These are phyloP conservation scores for Carettochelys insculpta DNA, from an alignment of 2,113 vertebrate species.

Conservation along the genomic window DNA sequence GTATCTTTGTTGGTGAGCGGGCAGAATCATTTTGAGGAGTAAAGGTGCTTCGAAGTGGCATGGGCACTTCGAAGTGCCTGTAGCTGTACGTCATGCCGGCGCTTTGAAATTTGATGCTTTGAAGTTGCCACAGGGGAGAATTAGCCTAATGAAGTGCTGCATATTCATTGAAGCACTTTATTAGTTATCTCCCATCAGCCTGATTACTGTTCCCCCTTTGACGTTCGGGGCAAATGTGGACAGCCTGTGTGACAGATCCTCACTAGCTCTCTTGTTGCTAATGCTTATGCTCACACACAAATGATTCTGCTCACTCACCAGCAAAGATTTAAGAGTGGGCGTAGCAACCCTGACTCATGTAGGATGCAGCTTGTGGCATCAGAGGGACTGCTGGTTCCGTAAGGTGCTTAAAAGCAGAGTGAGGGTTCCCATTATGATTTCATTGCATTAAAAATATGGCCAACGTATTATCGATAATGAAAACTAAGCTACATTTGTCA, in stretches of 20 bases:
- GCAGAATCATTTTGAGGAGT: no score
- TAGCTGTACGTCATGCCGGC: no score
- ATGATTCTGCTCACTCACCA: not conserved
- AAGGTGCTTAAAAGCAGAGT: not conserved
- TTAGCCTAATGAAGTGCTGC: no score
- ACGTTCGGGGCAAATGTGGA: no score
- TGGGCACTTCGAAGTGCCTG: no score
- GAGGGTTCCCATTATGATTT: not conserved
- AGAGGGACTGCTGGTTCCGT: not conserved
- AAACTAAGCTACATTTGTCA: not conserved
- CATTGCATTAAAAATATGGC: not conserved
- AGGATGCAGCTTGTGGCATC: not conserved
- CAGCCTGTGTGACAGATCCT: not conserved
- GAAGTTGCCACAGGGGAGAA: no score
- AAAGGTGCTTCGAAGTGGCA: no score
- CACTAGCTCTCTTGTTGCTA: not conserved
- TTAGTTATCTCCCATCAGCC: no score
- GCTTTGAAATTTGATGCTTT: no score
- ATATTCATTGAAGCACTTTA: no score
- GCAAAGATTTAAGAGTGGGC: not conserved
- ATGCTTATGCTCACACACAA: not conserved
- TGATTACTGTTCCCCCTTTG: no score
- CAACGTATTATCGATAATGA: conserved; percentile 22
- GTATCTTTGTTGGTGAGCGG: no score
- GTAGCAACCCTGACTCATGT: rapidly evolving